Evolutionary conservation across 2,888 invertebrate species (phyloP), one percentile per base, ranked within the genome.

Genomic region (Julus scanicus): DNA sequence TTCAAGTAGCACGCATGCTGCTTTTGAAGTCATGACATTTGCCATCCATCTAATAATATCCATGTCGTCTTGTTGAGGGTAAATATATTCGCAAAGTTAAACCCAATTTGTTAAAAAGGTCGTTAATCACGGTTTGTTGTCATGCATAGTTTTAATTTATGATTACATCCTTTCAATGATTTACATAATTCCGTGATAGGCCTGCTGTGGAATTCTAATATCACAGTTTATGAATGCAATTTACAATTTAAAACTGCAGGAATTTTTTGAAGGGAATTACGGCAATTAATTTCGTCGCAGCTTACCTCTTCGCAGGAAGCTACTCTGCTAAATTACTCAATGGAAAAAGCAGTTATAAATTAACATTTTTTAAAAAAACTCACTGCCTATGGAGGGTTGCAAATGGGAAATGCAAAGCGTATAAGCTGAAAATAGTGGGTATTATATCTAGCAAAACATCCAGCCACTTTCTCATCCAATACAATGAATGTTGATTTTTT

Each of bases 341-440:
- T 29, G 71, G 20, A 71, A 29, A 29, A 71, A 29, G 71, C 71
- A 71, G 71, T 71, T 20, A 71, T 71, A 71, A 71, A 71, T 71
- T 71, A 71, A 29, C 71, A 71, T 71, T 71, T 71, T 53, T 71
- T 71, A 29, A 71, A 71, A 71, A 44, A 44, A 29, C 8, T 71
- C 20, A 20, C 11, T 71, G 71, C 20, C 29, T 71, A 71, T 11
- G 71, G 71, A 71, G 71, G 71, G 71, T 29, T 71, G 71, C 6
- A 71, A 71, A 71, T 29, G 71, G 71, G 71, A 71, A 29, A 71
- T 71, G 71, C 71, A 71, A 29, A 71, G 71, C 71, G 71, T 29
- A 71, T 71, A 71, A 71, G 71, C 71, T 71, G 71, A 71, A 71
- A 71, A 71, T 71, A 71, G 71, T 71, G 71, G 71, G 71, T 71